phyloP scores from a whole-genome alignment of 1,140 invertebrate species.

The Zaprionus ornatus region DNA sequence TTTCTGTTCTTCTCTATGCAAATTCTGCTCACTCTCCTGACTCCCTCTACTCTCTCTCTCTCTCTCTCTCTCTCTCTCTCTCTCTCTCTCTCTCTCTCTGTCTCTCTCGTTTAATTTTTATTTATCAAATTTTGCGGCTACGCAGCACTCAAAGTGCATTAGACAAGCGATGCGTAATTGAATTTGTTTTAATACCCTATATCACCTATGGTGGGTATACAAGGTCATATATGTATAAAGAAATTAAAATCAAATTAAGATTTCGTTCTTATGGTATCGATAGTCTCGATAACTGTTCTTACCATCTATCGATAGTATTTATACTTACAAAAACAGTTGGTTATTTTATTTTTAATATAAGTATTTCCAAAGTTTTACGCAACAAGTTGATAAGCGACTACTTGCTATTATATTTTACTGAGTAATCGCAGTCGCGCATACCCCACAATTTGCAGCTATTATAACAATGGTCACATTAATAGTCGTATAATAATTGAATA shows the following conservation, averaged over 20 bases:
- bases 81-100: not conserved
- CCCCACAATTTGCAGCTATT: not conserved
- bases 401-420: not conserved
- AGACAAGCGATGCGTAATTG: conserved; percentile 26
- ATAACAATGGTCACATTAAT: conserved; percentile 16
- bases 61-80: too few relatives aligned
- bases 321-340: too few relatives aligned
- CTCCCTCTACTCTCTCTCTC: not conserved
- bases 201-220: not conserved
- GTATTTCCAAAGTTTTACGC: too few relatives aligned
- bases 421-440: conserved; percentile 1
- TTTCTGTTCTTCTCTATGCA: too few relatives aligned
- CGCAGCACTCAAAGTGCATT: conserved; percentile 18
- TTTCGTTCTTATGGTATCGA: not conserved
- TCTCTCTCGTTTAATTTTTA: not conserved
- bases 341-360: too few relatives aligned
- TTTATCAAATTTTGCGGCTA: conserved; percentile 18
- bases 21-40: not conserved
- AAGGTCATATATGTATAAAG: not conserved
- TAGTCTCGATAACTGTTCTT: not conserved
- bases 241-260: not conserved
- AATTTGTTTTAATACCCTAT: conserved; percentile 20
- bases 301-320: too few relatives aligned
- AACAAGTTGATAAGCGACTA: too few relatives aligned
- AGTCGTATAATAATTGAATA: conserved; percentile 14